Base-by-base conservation (phyloP, 1,140 invertebrate species). In the Drosophila dunni region DNA sequence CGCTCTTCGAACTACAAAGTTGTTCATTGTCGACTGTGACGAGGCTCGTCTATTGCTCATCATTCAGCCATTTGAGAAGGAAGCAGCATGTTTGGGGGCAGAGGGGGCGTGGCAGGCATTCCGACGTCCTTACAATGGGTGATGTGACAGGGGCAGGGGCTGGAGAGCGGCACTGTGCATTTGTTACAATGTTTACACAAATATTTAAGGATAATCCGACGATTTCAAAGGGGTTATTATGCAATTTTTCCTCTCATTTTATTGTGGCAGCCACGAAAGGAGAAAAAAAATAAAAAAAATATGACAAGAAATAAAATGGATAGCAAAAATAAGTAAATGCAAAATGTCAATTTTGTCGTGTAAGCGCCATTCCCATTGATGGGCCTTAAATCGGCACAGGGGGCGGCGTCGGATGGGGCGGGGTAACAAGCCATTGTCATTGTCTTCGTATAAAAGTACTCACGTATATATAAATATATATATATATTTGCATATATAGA, bases 161-260 rank as follows among this genome's bases (percentile, higher is more conserved):
- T 29, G 2, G 6, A 29, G 24, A 29, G 24, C 24, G 24, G 24
- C 24, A 29, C 78, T 88, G 77, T 81, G 86, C 86, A 90, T 90
- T 90, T 90, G 88, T 90, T 90, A 90, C 82, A 86, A 90, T 90
- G 88, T 90, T 90, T 90, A 90, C 88, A 90, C 79, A 90, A 90
- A 90, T 90, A 90, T 90, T 90, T 90, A 90, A 90, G 82, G 88
- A 90, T 90, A 90, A 90, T 90, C 88, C 82, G 82, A 79, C 88
- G 80, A 90, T 90, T 90, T 90, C 88, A 90, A 90, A 90, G 80
- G 88, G 88, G 82, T 90, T 90, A 90, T 90, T 90, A 90, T 90
- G 88, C 88, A 90, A 90, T 90, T 90, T 90, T 90, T 90, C 86
- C 86, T 70, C 82, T 78, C 72, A 85, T 90, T 85, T 90, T 90